Evolutionary conservation across 2,113 vertebrate species (phyloP), one percentile per base, ranked within the genome.

Genomic region (Tupaia chinensis): DNA sequence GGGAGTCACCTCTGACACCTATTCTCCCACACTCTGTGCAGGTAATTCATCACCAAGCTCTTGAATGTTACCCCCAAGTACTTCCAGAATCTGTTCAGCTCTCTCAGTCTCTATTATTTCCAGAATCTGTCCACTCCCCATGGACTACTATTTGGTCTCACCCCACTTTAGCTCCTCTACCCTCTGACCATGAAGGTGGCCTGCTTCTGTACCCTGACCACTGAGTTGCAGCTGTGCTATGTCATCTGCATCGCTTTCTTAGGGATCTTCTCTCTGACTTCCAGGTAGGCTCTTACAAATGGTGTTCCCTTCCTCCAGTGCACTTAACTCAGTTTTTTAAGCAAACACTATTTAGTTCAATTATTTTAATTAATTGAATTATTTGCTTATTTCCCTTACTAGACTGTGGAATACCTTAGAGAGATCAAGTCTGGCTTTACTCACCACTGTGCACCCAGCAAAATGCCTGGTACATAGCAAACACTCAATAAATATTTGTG

Each of bases 401-500:
- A 78, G 56, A 81, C 16, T 77, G 29, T 80, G 53, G 73, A 95
- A 93, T 85, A 87, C 90, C 83, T 58, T 78, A 94, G 29, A 44
- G n/a, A 95, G 81, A 83, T 14, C 19, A 58, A 53, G 3, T 83
- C 65, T 54, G 29, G 63, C 34, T 90, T 27, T 4, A 93, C 23
- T 85, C 58, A 85, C 32, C 22, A 95, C 10, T 53, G 27, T 54
- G 84, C 4, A 96, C 13, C 56, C 76, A 95, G 74, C 9, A 91
- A 81, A 97, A 89, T 87, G 80, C 25, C 32, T 80, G 89, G 87
- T 56, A 93, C 69, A 85, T 12, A 95, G 60, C 58, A 94, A 92
- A 96, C 60, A 84, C 77, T 93, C 95, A 87, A 63, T 84, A 96
- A 92, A 72, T 94, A 93, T 86, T 95, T 95, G 74, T 19, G 68